These are phyloP conservation scores for Marisa cornuarietis DNA, from an alignment of 1,140 invertebrate species.

Conservation along the genomic window DNA sequence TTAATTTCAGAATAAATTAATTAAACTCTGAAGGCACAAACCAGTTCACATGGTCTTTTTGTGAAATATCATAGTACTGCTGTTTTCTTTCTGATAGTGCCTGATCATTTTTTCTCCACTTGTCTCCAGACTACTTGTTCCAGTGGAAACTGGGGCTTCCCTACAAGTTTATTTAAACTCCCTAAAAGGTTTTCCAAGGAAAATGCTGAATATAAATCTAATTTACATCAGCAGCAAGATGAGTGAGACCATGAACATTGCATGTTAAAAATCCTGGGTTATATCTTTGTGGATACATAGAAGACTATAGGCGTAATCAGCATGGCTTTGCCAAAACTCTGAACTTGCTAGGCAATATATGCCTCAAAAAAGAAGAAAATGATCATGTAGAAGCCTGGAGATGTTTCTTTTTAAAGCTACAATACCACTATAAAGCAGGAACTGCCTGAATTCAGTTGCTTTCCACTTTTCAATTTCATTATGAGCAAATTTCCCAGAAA, in stretches of 20 bases:
- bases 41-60: background rate
- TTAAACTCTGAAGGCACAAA: background rate
- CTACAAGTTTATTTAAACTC: conserved; percentile 57
- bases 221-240: conserved; percentile 64
- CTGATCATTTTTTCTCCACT: conserved; percentile 35
- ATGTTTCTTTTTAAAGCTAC: conserved; percentile 58
- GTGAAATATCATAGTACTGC: background rate
- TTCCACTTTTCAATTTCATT: conserved; percentile 64
- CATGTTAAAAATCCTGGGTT: conserved; percentile 57
- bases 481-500: conserved; percentile 61
- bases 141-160: conserved; percentile 44
- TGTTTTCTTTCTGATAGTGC: background rate
- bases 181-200: conserved; percentile 66
- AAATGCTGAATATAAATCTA: conserved; percentile 65
- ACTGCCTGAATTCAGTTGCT: conserved; percentile 67
- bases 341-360: conserved; percentile 52
- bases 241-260: conserved; percentile 62
- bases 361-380: conserved; percentile 64
- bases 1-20: background rate
- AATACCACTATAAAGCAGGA: conserved; percentile 66
- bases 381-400: conserved; percentile 54
- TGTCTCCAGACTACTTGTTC: conserved; percentile 51
- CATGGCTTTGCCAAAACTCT: conserved; percentile 25
- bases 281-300: conserved; percentile 40
- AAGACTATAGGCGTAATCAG: conserved; percentile 50